These are phyloP conservation scores for Umimayanthus kanabou DNA, from an alignment of 92 coral and sea anemone genomes.

Conservation along the genomic window DNA sequence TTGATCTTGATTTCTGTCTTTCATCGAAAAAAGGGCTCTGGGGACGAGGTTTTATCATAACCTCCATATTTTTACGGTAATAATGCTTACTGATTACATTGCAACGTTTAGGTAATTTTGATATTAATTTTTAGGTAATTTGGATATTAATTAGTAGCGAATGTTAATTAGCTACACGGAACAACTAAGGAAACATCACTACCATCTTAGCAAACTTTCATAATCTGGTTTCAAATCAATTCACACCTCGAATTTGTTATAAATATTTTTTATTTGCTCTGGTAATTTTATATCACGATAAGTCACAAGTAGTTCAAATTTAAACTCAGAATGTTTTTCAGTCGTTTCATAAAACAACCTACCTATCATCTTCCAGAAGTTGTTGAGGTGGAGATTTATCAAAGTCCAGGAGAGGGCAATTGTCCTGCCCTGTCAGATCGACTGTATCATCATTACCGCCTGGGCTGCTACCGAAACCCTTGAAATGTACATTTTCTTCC, in stretches of 20 bases:
- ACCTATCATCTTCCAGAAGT: constrained; percentile 19
- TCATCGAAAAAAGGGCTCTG: constrained; percentile 8
- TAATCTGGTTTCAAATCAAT: constrained; percentile 13
- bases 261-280: constrained; percentile 8
- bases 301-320: constrained; percentile 12
- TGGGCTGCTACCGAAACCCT: constrained; percentile 20
- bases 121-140: constrained; percentile 6
- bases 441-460: constrained; percentile 19
- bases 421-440: constrained; percentile 25
- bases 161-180: constrained; percentile 14
- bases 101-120: constrained; percentile 4
- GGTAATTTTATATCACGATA: constrained; percentile 8
- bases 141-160: constrained; percentile 9
- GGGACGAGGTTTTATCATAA: constrained; percentile 14
- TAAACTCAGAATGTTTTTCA: background rate
- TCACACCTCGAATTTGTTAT: constrained; percentile 10
- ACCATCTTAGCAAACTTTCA: constrained; percentile 11
- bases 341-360: constrained; percentile 9
- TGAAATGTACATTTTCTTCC: constrained; percentile 18
- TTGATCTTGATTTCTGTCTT: constrained; percentile 9
- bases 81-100: constrained; percentile 13
- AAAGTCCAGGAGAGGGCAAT: constrained; percentile 10
- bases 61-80: constrained; percentile 8
- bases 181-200: constrained; percentile 12
- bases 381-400: constrained; percentile 19